Evolutionary conservation across 1,140 invertebrate genomes (phyloP).

Genomic region (Battus philenor): DNA sequence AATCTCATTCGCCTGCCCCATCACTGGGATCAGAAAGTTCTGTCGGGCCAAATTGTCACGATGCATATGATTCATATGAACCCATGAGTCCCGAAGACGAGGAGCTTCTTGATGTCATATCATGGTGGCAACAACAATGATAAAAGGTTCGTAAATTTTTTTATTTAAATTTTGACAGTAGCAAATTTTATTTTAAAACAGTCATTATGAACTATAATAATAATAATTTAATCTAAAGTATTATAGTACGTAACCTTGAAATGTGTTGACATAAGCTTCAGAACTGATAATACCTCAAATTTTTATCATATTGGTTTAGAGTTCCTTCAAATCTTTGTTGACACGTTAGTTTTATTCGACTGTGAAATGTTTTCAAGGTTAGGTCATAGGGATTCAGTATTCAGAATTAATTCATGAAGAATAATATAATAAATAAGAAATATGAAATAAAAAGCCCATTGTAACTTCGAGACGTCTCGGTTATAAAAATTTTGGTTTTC

Average conservation of each 20-base stretch:
- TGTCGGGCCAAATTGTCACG: slow-evolving; percentile 76
- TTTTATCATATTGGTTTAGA: slow-evolving; percentile 59
- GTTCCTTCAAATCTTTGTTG: slow-evolving; percentile 49
- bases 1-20: slow-evolving; percentile 86
- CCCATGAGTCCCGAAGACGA: slow-evolving; percentile 93
- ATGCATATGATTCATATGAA: slow-evolving; percentile 85
- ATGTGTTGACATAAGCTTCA: slow-evolving; percentile 34
- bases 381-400: too few species aligned
- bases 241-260: slow-evolving; percentile 42
- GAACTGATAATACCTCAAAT: slow-evolving; percentile 44
- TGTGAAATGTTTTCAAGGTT: slow-evolving; percentile 17
- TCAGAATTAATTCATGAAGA: too few species aligned
- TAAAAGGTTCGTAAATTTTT: slow-evolving; percentile 37
- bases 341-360: slow-evolving; percentile 19
- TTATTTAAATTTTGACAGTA: too few species aligned
- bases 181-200: too few species aligned
- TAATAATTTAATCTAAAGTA: slow-evolving; percentile 35
- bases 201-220: neutral
- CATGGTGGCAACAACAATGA: slow-evolving; percentile 88
- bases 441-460: too few species aligned
- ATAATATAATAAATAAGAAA: too few species aligned
- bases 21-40: slow-evolving; percentile 87
- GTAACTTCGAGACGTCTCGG: too few species aligned
- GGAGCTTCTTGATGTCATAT: slow-evolving; percentile 91
- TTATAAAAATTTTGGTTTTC: too few species aligned